These are phyloP conservation scores for Mellivora capensis DNA, from an alignment of 2,113 vertebrate genomes.

Conservation along the genomic window DNA sequence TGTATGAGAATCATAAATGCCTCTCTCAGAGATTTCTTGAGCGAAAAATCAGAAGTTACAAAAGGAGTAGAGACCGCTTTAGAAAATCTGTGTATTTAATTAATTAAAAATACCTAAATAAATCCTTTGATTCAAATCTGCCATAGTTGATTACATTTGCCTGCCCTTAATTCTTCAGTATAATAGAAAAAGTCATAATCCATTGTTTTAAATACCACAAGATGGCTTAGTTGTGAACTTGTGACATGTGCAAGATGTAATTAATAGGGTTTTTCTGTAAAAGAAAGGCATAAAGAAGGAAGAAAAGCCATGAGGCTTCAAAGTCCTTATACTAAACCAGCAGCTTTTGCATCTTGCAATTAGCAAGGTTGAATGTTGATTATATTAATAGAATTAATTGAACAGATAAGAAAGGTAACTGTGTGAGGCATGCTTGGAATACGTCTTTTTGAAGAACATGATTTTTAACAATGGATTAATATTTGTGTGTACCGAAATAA, in stretches of 20 bases:
- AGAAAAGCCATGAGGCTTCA: background rate
- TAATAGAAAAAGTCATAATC: background rate
- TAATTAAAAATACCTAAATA: constrained; percentile 11
- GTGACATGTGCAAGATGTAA: background rate
- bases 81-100: background rate
- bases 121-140: background rate
- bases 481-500: background rate
- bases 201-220: constrained; percentile 4
- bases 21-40: background rate
- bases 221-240: background rate
- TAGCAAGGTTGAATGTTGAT: background rate
- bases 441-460: background rate
- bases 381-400: background rate
- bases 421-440: background rate
- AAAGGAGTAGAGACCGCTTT: background rate
- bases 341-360: background rate
- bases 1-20: background rate
- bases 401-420: background rate
- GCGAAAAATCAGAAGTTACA: background rate
- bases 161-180: background rate
- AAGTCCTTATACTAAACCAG: background rate
- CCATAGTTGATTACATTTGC: background rate
- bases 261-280: background rate
- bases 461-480: background rate
- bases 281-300: background rate